Evolutionary conservation across 2,888 invertebrate species (phyloP).

Genomic region (Dryococelus australis): DNA sequence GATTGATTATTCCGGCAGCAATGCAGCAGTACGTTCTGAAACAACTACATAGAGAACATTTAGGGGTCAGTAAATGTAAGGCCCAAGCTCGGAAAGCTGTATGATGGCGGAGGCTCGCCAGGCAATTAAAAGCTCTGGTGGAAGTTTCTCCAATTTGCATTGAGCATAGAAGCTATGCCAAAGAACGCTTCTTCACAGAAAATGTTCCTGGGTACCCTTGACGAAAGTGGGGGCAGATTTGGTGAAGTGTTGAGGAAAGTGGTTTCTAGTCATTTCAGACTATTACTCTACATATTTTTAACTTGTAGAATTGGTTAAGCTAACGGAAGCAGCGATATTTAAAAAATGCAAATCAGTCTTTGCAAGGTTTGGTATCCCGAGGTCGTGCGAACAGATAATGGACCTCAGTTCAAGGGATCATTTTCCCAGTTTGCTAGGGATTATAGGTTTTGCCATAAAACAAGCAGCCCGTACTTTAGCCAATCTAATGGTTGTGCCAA

Average conservation of each 20-base stretch:
- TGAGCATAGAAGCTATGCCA: background rate
- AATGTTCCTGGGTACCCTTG: background rate
- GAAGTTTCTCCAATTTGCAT: background rate
- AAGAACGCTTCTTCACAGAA: background rate
- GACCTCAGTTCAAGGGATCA: no score
- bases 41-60: no score
- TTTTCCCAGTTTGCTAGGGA: no score
- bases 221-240: background rate
- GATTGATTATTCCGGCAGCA: no score
- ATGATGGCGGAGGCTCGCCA: background rate
- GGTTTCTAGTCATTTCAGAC: background rate
- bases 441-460: no score
- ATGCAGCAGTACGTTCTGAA: no score
- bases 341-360: no score
- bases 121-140: background rate
- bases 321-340: no score
- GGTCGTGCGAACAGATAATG: no score
- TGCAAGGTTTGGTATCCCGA: no score
- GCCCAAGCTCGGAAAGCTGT: background rate
- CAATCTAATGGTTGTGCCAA: no score
- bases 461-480: no score
- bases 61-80: background rate
- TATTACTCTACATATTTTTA: slow-evolving; percentile 34
- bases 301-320: slow-evolving; percentile 38
- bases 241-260: slow-evolving; percentile 29